These are phyloP conservation scores for Sardina pilchardus DNA, from an alignment of 2,113 vertebrate species.

Conservation along the genomic window DNA sequence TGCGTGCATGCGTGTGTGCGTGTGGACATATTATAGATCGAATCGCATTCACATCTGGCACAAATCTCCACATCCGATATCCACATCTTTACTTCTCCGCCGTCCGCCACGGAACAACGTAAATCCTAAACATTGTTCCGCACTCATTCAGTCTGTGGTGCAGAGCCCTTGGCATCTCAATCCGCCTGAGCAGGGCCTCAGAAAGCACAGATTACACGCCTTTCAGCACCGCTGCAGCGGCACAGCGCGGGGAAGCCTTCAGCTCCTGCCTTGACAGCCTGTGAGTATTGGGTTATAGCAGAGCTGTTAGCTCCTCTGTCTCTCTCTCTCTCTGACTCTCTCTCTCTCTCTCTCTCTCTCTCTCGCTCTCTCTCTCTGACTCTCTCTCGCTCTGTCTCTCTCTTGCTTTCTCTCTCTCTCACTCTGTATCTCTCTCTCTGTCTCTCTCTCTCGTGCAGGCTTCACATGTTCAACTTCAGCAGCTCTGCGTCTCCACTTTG, in stretches of 20 bases:
- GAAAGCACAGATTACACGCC: not conserved
- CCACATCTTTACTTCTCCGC: not conserved
- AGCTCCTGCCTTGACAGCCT: not conserved
- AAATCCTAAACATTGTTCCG: not conserved
- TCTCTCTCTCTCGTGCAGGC: not conserved
- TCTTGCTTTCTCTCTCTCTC: no score
- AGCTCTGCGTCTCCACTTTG: conserved; percentile 41
- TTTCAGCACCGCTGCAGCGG: not conserved
- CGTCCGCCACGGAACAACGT: not conserved
- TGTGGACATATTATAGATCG: not conserved
- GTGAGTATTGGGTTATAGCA: not conserved
- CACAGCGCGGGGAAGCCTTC: not conserved
- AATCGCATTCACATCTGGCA: not conserved
- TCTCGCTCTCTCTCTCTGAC: not conserved
- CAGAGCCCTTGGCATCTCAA: not conserved
- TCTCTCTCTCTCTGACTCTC: not conserved
- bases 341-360: not conserved
- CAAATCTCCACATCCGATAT: not conserved
- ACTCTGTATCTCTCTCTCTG: not conserved
- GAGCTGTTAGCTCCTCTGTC: not conserved
- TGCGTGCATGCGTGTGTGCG: not conserved
- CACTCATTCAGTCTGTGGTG: not conserved
- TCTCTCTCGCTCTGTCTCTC: not conserved
- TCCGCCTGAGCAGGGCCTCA: not conserved
- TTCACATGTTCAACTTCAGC: conserved; percentile 43